Evolutionary conservation across 2,113 vertebrate genomes (phyloP).

Genomic region (Phalacrocorax aristotelis): DNA sequence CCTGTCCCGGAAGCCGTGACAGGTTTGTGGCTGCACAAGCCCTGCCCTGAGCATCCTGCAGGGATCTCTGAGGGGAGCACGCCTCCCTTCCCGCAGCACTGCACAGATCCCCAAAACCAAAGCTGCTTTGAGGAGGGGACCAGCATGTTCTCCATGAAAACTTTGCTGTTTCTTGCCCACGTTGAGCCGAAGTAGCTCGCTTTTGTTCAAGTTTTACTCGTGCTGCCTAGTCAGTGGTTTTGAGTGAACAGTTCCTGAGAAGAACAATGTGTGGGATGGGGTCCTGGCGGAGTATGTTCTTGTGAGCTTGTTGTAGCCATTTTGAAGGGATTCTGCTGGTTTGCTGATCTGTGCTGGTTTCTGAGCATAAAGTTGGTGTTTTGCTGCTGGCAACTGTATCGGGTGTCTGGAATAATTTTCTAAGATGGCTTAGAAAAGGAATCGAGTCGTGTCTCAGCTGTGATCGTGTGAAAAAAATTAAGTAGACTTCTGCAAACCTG

Average conservation of each 20-base stretch:
- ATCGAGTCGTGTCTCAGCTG: accelerated
- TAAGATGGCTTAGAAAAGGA: neutral
- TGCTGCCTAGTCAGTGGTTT: neutral
- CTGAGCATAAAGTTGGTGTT: neutral
- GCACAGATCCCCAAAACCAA: neutral
- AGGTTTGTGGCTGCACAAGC: neutral
- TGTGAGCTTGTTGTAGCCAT: neutral
- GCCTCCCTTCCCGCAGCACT: neutral
- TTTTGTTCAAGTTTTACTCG: neutral
- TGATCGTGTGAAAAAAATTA: neutral
- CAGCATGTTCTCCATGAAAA: neutral
- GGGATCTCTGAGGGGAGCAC: neutral
- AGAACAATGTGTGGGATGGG: neutral
- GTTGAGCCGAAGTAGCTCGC: neutral
- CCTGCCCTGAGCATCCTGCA: neutral
- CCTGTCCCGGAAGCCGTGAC: neutral
- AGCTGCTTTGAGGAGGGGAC: neutral
- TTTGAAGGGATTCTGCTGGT: neutral
- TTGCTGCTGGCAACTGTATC: neutral
- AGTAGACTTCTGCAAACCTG: neutral
- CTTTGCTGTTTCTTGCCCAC: neutral
- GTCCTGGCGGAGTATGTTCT: neutral
- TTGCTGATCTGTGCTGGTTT: neutral
- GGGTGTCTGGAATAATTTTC: neutral
- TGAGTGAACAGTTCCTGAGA: neutral